Evolutionary conservation across 2,888 invertebrate genomes (phyloP), one percentile per base, ranked within the genome.

Genomic region (Endotricha flammealis): DNA sequence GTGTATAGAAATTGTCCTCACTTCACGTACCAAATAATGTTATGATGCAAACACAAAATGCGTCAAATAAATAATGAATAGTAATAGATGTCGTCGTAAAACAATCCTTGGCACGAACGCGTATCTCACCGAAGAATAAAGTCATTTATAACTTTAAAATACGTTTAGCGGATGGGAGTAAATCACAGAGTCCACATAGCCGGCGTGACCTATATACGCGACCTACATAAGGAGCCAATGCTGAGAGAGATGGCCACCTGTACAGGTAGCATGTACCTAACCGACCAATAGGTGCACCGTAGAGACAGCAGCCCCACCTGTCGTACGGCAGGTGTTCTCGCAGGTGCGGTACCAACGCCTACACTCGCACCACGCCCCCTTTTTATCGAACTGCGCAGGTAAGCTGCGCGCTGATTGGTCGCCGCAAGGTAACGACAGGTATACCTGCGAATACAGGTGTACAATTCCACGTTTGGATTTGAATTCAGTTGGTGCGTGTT

Each of bases 321-420:
- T 46, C 41, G 36, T 45, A 43, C 41, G 42, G 34, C 80, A 81
- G 81, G 80, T 82, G 69, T 20, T 63, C 54, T 54, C n/a, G 65
- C 74, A 76, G 73, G 77, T 75, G 61, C 13, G 17, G 36, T 41
- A 58, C 44, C 48, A 42, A 52, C 71, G 70, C 60, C 65, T 61
- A 54, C 54, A 55, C 57, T 48, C 32, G 60, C 50, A 53, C 75
- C 76, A 74, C 80, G 81, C 82, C 82, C n/a, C 66, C 55, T 58
- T 67, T 73, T 73, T 85, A 86, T 85, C 81, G 85, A 86, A 57
- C 85, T 86, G 85, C 85, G 85, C 85, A 83, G 80, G 83, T 81
- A 57, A 57, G 63, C 61, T 86, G 85, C 85, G 85, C 85, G 80
- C 65, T 68, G 77, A 86, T 86, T 86, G 85, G 78, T 58, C 60